Evolutionary conservation across 2,888 invertebrate genomes (phyloP).

Genomic region (Cancer borealis): DNA sequence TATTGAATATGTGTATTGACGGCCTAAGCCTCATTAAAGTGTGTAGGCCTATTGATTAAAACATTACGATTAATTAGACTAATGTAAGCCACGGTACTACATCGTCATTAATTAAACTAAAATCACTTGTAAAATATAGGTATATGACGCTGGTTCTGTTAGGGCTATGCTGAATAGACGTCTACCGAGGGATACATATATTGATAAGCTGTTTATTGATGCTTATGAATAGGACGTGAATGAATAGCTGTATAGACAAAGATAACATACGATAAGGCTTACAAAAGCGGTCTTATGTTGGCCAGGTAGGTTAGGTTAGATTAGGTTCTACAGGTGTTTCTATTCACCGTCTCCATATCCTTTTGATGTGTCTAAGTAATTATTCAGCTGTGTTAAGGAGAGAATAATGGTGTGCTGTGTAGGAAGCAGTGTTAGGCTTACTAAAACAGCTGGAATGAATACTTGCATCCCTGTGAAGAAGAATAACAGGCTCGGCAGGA

Average conservation of each 20-base stretch:
- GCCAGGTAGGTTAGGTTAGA: too few relatives aligned
- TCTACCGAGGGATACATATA: neutral
- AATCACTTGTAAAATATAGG: too few relatives aligned
- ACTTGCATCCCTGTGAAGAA: neutral
- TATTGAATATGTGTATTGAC: neutral
- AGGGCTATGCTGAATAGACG: too few relatives aligned
- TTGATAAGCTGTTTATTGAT: too few relatives aligned
- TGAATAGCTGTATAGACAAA: neutral
- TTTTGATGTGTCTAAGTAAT: neutral
- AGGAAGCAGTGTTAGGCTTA: neutral
- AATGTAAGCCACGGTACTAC: too few relatives aligned
- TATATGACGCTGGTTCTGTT: too few relatives aligned
- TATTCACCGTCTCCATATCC: neutral
- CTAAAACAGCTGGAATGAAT: neutral
- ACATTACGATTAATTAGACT: too few relatives aligned
- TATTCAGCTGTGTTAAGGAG: neutral
- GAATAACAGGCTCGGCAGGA: neutral
- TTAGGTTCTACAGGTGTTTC: neutral
- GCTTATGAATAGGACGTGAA: neutral
- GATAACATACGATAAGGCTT: neutral
- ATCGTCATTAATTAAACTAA: too few relatives aligned
- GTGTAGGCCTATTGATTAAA: too few relatives aligned
- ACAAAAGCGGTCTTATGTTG: neutral
- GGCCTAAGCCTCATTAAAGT: too few relatives aligned
- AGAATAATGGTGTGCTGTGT: neutral